Evolutionary conservation across 2,888 invertebrate species (phyloP).

Genomic region (Notodonta dromedarius): DNA sequence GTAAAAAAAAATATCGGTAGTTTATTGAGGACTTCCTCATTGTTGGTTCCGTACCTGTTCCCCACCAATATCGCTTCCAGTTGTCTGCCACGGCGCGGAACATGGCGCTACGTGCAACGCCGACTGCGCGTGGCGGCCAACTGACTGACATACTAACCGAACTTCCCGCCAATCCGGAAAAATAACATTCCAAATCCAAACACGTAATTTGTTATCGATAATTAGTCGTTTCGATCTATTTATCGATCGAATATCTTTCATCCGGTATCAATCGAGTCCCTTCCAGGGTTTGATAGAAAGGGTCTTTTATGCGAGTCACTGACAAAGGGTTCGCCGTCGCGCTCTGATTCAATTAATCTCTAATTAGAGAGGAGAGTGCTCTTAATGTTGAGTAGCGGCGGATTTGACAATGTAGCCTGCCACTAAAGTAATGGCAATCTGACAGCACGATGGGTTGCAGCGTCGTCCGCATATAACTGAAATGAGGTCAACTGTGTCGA

Average conservation of each 20-base stretch:
- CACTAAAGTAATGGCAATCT: conserved; percentile 74
- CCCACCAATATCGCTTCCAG: conserved; percentile 82
- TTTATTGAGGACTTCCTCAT: conserved; percentile 71
- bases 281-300: conserved; percentile 41
- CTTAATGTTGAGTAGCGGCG: conserved; percentile 73
- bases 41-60: conserved; percentile 78
- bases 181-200: conserved; percentile 50
- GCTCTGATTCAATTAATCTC: conserved; percentile 78
- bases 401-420: conserved; percentile 75
- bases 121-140: conserved; percentile 70
- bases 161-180: conserved; percentile 40
- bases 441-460: conserved; percentile 65
- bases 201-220: conserved; percentile 39
- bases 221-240: conserved; percentile 15
- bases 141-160: conserved; percentile 53
- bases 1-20: conserved; percentile 50
- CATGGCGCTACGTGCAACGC: conserved; percentile 72
- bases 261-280: conserved; percentile 29
- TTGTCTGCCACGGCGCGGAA: conserved; percentile 76
- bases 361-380: conserved; percentile 81
- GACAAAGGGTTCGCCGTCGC: conserved; percentile 65
- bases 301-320: conserved; percentile 50
- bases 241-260: conserved; percentile 21
- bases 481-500: conserved; percentile 63
- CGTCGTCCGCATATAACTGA: conserved; percentile 46